Base-by-base conservation (phyloP, 2,888 invertebrate genomes). In the Beris chalybata region DNA sequence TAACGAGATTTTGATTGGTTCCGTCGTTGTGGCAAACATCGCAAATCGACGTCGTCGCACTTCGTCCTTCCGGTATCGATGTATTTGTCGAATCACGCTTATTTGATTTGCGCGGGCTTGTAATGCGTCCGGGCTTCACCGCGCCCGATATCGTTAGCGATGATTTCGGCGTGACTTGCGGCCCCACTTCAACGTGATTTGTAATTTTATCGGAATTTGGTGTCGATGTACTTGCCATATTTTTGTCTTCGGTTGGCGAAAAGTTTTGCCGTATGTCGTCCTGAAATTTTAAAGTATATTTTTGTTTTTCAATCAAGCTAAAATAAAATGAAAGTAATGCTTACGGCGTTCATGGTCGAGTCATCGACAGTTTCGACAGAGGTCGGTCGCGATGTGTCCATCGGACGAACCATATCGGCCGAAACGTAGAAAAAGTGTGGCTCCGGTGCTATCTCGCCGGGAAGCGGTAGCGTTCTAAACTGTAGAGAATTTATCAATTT, bases 381-480 rank as follows among this genome's bases (percentile, higher is more conserved):
- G 30, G 78, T 77, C 9, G 80, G 79, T 0, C 80, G 76, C 4
- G 80, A 80, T 4, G 76, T 78, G 63, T 78, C 78, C 15, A 77
- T 76, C 4, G 78, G 78, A 9, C 80, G 76, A 9, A 80, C 80
- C 71, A 78, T 78, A 72, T 80, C 89, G 5, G 89, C 88, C 0
- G 89, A 88, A 9, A 90, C 89, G 75, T 90, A 89, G 76, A 91
- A 91, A 82, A 91, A 88, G 76, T 91, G 90, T 0, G 90, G 89
- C 75, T 89, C 90, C 2, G 92, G 92, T 66, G 90, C 91, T 15
- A 90, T 91, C 74, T 92, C 79, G 13, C 80, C 80, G 0, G 80
- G 80, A 63, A 79, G 69, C 7, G 80, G 79, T 29, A 81, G 67
- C 5, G 79, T 77, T 71, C 80, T 81, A 45, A 81, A 79, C 72